phyloP scores from a whole-genome alignment of 30 jellyfish, hydroid and myxozoan genomes.

The Catostylus mosaicus region DNA sequence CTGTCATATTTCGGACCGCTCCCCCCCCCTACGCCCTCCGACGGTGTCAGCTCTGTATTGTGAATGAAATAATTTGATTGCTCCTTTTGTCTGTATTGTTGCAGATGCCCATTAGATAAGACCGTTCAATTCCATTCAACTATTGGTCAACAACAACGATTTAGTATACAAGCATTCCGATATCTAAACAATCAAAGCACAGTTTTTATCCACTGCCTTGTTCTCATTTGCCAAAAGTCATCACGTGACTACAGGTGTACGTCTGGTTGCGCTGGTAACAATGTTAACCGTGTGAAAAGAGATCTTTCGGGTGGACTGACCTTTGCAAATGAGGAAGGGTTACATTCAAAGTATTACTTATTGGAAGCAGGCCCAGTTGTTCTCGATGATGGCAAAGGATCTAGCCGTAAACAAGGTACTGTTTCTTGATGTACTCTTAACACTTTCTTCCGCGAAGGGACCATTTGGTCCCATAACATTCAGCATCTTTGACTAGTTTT shows the following conservation, averaged over 20 bases:
- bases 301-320: conserved; percentile 5
- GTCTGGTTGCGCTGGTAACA: conserved; percentile 71
- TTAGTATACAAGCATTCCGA: conserved; percentile 46
- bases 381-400: not conserved
- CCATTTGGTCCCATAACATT: too few species aligned
- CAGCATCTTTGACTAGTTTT: too few species aligned
- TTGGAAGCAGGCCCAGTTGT: conserved; percentile 41
- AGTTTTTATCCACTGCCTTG: conserved; percentile 43
- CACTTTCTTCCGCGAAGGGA: too few species aligned
- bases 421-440: too few species aligned
- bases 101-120: conserved; percentile 44
- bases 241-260: conserved; percentile 48
- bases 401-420: not conserved
- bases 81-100: too few species aligned
- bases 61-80: too few species aligned
- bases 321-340: not conserved
- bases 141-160: conserved; percentile 9
- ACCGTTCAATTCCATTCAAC: conserved; percentile 37
- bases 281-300: conserved; percentile 26
- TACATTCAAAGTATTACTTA: conserved; percentile 14
- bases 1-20: too few species aligned
- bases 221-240: conserved; percentile 42
- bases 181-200: conserved; percentile 24
- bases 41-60: too few species aligned
- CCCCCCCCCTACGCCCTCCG: too few species aligned